These are phyloP conservation scores for Tretioscincus oriximinensis DNA, from an alignment of 2,113 vertebrate genomes.

Conservation along the genomic window DNA sequence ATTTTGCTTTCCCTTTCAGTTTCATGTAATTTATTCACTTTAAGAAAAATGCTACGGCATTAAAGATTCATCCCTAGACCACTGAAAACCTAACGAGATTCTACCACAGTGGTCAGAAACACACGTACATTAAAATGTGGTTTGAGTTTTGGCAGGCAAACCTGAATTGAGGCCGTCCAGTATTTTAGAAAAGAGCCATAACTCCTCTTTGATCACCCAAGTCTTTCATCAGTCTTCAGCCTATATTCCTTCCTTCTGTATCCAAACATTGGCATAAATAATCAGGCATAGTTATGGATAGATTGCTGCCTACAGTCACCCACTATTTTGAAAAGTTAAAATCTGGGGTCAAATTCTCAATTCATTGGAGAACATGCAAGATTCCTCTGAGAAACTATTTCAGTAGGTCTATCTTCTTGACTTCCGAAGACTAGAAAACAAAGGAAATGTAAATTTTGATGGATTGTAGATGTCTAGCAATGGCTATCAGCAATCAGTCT, in stretches of 20 bases:
- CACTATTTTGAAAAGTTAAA: fast-evolving
- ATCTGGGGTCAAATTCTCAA: fast-evolving
- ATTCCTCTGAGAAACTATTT: neutral
- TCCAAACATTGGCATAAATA: constrained; percentile 64
- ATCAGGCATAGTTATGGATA: constrained; percentile 14
- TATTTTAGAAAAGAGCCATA: constrained; percentile 64
- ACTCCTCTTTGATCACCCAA: constrained; percentile 71
- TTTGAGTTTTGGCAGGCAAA: constrained; percentile 12
- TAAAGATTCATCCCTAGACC: neutral
- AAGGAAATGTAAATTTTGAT: neutral
- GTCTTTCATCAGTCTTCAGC: constrained; percentile 81
- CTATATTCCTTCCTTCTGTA: constrained; percentile 62
- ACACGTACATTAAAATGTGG: constrained; percentile 6
- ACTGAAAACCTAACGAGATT: neutral
- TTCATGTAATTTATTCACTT: neutral
- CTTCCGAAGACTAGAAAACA: fast-evolving
- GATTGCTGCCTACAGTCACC: neutral
- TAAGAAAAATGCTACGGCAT: neutral
- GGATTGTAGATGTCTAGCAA: constrained; percentile 43
- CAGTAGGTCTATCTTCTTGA: neutral
- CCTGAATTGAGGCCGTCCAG: constrained; percentile 44
- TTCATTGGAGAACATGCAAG: neutral
- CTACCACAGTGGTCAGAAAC: neutral
- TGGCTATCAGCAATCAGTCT: constrained; percentile 40
- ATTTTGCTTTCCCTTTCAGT: neutral